Base-by-base conservation (phyloP, 2,113 vertebrate genomes). In the Callocephalon fimbriatum region DNA sequence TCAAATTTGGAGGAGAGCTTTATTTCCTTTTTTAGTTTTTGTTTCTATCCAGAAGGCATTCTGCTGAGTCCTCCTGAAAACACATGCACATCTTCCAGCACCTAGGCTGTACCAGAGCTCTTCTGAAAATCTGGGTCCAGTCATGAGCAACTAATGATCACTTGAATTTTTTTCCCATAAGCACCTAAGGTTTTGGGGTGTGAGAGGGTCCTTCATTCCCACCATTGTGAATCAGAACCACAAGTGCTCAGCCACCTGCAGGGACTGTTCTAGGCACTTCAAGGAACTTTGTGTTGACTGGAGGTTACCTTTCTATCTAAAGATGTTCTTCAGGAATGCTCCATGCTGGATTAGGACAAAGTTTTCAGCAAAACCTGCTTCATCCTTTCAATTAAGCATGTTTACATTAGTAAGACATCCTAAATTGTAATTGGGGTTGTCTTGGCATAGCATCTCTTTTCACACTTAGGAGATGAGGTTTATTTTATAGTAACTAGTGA, bases 361-460 rank as follows among this genome's bases (percentile, higher is more conserved):
- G 22, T 45, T 73, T 73, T 93, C 51, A 78, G 32, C 48, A 87
- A 95, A 95, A 88, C 31, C 38, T 29, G 27, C 66, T 81, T 66
- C 15, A 50, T 79, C 85, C 45, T 61, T 93, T 89, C 68, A 68
- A 22, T 87, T 37, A 71, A 84, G 44, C 48, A 47, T 87, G 82
- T 95, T 95, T 91, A 95, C 86, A 92, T 81, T 72, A 92, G 44
- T 17, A 74, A 78, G 83, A 77, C 44, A 89, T 93, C 23, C 51
- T 86, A 58, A 81, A 72, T 26, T 81, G 65, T 86, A 68, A 86
- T 23, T 83, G n/a, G 6, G 21, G 8, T 67, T 83, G 44, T 68
- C 65, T 90, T 96, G 74, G 27, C 37, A 50, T 78, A 89, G 85
- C 77, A 68, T n/a, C 9, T 26, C 14, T 73, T 93, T 79, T 66